Percentiles rank a stretch among this genome's conserved stretches.
Evolutionary conservation across 2,797 vertebrate species (phyloP).

Genomic region (Pempheris klunzingeri): DNA sequence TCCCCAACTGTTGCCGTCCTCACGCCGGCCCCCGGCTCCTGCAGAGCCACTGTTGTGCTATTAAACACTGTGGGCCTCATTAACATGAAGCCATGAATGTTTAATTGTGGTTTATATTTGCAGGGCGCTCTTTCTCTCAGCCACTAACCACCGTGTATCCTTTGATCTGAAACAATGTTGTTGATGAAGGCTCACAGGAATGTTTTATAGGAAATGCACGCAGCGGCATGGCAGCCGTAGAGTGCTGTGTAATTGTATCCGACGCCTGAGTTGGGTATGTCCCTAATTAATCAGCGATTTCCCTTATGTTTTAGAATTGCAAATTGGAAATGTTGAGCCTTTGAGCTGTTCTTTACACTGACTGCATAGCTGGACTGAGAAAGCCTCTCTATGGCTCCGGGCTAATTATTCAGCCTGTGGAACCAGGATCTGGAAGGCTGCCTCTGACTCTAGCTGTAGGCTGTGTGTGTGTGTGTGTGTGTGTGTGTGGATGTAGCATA

Average conservation of each 20-base stretch:
- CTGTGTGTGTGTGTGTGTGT: constrained; percentile 35
- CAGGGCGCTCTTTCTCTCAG: constrained; percentile 8
- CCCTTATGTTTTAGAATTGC: constrained; percentile 75
- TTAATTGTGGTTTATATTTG: constrained; percentile 60
- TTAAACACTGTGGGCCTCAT: constrained; percentile 41
- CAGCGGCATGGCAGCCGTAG: constrained; percentile 13
- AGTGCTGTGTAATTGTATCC: constrained; percentile 61
- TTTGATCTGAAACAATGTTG: constrained; percentile 60
- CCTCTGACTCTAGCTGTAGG: constrained; percentile 56
- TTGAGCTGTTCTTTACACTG: constrained; percentile 70
- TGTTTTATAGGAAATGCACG: constrained; percentile 21
- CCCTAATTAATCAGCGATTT: constrained; percentile 76
- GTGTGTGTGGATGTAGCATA: constrained; percentile 35
- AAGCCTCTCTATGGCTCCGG: constrained; percentile 65
- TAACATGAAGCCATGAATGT: constrained; percentile 55
- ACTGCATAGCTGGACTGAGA: constrained; percentile 64
- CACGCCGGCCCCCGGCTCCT: not conserved
- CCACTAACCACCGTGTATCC: constrained; percentile 15
- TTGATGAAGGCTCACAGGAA: constrained; percentile 33
- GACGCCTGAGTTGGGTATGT: constrained; percentile 51
- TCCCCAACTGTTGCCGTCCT: not conserved
- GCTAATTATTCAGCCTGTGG: constrained; percentile 77
- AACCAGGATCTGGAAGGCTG: constrained; percentile 72
- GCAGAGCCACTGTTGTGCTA: constrained; percentile 2
- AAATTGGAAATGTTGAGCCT: constrained; percentile 73